Percentiles rank a stretch among this genome's conserved stretches.
phyloP scores from a whole-genome alignment of 2,113 vertebrate genomes.

The Mystacornis crossleyi region DNA sequence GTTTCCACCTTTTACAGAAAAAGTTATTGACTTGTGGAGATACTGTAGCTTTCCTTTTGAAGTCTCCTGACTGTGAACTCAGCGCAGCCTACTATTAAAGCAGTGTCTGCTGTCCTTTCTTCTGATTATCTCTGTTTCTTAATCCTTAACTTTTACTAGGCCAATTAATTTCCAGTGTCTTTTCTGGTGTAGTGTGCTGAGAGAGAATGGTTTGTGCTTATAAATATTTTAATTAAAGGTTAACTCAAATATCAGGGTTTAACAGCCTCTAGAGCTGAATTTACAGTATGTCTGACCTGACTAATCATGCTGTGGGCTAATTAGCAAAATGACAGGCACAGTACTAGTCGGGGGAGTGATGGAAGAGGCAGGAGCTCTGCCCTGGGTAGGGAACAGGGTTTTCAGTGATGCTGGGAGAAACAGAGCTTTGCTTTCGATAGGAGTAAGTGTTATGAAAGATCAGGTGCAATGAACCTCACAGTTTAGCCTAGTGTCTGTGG shows the following conservation, averaged over 20 bases:
- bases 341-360: background rate
- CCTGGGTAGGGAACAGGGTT: accelerated
- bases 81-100: background rate
- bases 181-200: background rate
- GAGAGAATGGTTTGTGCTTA: background rate
- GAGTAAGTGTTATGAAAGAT: background rate
- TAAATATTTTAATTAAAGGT: slow-evolving; percentile 10
- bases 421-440: background rate
- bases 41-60: background rate
- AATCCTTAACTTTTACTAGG: background rate
- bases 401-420: accelerated
- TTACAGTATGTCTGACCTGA: background rate
- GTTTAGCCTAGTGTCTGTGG: background rate
- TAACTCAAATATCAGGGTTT: background rate
- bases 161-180: background rate
- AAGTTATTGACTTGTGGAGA: background rate
- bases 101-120: background rate
- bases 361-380: background rate
- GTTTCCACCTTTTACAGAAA: background rate
- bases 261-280: background rate
- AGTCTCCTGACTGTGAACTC: background rate
- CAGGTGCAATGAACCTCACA: background rate
- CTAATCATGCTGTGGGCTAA: background rate
- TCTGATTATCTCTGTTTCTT: background rate
- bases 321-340: background rate